Percentiles rank a stretch among this genome's conserved stretches.
These are phyloP conservation scores for Thymallus thymallus DNA, from an alignment of 2,113 vertebrate genomes.

Conservation along the genomic window DNA sequence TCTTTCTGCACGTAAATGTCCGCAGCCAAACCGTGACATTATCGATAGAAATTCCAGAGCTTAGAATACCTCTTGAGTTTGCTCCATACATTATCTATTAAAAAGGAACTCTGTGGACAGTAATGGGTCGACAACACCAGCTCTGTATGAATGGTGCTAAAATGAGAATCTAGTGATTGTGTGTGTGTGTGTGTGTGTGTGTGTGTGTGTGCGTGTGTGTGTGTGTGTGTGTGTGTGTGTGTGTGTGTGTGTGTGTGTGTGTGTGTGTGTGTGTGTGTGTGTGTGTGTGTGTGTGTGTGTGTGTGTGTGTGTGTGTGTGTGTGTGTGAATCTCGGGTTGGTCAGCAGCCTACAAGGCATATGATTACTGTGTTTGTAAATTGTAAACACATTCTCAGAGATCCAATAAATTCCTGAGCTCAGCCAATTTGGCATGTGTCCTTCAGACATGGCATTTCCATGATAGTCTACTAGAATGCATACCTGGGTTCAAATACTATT, in stretches of 20 bases:
- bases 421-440: no score
- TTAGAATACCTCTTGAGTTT: background rate
- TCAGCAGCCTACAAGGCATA: no score
- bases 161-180: no score
- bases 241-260: background rate
- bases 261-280: background rate
- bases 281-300: background rate
- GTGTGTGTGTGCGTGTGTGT: background rate
- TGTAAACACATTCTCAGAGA: no score
- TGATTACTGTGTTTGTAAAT: no score
- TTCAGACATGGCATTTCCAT: no score
- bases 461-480: no score
- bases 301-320: background rate
- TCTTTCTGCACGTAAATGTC: background rate
- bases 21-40: background rate
- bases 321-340: background rate
- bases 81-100: background rate
- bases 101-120: background rate
- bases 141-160: background rate
- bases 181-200: background rate
- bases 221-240: background rate
- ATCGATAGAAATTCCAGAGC: background rate
- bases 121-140: background rate
- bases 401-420: no score
- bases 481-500: no score